These are phyloP conservation scores for Noctua fimbriata DNA, from an alignment of 2,888 invertebrate species.

Conservation along the genomic window DNA sequence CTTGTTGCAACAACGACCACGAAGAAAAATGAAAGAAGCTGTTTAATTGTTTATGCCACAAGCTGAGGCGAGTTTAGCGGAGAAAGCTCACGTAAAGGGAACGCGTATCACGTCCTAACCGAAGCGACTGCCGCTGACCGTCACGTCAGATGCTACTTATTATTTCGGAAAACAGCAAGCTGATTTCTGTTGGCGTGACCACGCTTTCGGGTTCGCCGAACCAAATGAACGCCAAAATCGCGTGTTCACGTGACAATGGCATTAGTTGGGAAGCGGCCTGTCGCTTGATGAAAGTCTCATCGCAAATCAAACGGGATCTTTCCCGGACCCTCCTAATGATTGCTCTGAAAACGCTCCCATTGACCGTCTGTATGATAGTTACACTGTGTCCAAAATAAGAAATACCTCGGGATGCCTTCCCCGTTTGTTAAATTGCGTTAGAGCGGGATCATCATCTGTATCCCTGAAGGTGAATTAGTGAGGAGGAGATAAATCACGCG, in stretches of 20 bases:
- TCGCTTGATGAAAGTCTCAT: neutral
- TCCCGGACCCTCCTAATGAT: neutral
- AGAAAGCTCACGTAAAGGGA: neutral
- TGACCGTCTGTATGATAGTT: neutral
- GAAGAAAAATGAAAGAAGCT: too few species aligned
- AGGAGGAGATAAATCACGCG: constrained; percentile 53
- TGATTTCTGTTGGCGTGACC: neutral
- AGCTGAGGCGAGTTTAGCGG: neutral
- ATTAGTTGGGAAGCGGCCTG: neutral
- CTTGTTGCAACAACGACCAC: neutral
- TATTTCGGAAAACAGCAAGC: neutral
- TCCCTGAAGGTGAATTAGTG: constrained; percentile 49
- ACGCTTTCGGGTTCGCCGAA: neutral
- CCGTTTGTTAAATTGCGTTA: constrained; percentile 35
- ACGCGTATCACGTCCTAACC: neutral
- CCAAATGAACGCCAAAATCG: neutral
- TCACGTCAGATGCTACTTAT: neutral
- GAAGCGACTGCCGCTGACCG: neutral
- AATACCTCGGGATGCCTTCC: constrained; percentile 14
- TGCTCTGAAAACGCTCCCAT: neutral
- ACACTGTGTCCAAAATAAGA: neutral
- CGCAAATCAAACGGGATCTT: neutral
- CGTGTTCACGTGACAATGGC: neutral
- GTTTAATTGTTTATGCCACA: too few species aligned
- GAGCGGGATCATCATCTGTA: constrained; percentile 26